phyloP scores from a whole-genome alignment of 2,113 vertebrate species.

The Perca schrenkii region DNA sequence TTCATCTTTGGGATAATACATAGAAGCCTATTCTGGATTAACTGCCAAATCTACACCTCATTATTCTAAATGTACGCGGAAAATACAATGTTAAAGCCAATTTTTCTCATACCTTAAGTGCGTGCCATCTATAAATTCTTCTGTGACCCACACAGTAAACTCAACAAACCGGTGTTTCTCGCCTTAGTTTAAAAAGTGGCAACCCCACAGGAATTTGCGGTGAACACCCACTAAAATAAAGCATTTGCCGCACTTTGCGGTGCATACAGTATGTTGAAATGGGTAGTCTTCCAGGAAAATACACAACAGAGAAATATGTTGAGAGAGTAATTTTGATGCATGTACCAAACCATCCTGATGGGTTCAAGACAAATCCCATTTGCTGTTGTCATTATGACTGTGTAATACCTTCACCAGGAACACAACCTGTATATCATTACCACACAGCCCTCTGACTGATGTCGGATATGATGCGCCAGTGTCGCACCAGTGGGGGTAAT shows the following conservation, averaged over 20 bases:
- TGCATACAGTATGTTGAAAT: constrained; percentile 16
- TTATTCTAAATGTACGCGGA: background rate
- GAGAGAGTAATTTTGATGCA: constrained; percentile 40
- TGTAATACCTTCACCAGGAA: constrained; percentile 42
- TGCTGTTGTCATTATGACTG: constrained; percentile 57
- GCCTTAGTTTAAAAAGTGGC: constrained; percentile 42
- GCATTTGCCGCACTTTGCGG: constrained; percentile 13
- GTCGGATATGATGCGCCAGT: constrained; percentile 47
- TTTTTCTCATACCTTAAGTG: constrained; percentile 18
- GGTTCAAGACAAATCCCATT: constrained; percentile 18
- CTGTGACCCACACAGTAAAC: constrained; percentile 36
- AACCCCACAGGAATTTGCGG: constrained; percentile 52
- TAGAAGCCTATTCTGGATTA: background rate
- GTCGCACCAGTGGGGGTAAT: constrained; percentile 51
- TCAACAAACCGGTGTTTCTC: constrained; percentile 24
- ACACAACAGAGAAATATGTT: constrained; percentile 17
- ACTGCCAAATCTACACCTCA: background rate
- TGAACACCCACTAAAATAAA: constrained; percentile 37
- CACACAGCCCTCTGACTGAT: constrained; percentile 40
- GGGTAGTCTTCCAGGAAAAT: constrained; percentile 24
- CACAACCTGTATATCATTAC: constrained; percentile 51
- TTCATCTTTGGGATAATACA: background rate
- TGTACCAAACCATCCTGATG: constrained; percentile 2
- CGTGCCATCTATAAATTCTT: constrained; percentile 41
- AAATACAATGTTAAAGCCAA: background rate